phyloP scores from a whole-genome alignment of 2,797 vertebrate genomes.

The Cossypha caffra region DNA sequence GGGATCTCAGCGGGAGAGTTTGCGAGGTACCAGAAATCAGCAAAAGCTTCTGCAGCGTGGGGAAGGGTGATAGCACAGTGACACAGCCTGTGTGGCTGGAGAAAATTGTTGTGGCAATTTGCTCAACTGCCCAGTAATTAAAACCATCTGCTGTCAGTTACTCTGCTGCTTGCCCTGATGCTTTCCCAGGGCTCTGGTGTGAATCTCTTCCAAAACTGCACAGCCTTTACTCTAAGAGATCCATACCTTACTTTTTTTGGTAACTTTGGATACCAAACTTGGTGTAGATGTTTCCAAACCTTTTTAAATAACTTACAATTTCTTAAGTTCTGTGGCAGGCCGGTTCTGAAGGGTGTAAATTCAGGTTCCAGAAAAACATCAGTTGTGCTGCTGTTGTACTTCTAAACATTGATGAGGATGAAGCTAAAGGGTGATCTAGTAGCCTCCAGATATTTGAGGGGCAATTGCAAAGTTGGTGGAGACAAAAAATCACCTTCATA shows the following conservation, averaged over 20 bases:
- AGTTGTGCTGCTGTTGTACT: neutral
- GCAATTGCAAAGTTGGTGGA: neutral
- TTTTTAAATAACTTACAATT: neutral
- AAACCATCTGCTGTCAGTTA: neutral
- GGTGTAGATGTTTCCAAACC: neutral
- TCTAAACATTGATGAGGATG: neutral
- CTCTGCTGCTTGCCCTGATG: fast-evolving
- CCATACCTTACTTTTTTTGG: neutral
- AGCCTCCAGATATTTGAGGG: neutral
- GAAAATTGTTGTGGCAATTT: neutral
- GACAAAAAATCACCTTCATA: neutral
- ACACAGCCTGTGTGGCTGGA: neutral
- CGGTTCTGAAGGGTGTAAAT: neutral
- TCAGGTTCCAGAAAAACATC: neutral
- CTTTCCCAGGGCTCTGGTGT: neutral
- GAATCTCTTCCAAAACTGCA: neutral
- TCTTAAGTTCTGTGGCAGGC: neutral
- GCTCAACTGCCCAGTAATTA: neutral
- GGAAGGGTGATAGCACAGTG: neutral
- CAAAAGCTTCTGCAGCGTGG: neutral
- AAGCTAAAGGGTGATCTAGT: neutral
- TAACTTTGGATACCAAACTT: neutral
- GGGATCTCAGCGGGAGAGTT: neutral
- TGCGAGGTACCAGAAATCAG: neutral
- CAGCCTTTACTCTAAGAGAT: neutral